Conservation (phyloP, 2,797 vertebrate species). For the Halcyon chelicuti region DNA sequence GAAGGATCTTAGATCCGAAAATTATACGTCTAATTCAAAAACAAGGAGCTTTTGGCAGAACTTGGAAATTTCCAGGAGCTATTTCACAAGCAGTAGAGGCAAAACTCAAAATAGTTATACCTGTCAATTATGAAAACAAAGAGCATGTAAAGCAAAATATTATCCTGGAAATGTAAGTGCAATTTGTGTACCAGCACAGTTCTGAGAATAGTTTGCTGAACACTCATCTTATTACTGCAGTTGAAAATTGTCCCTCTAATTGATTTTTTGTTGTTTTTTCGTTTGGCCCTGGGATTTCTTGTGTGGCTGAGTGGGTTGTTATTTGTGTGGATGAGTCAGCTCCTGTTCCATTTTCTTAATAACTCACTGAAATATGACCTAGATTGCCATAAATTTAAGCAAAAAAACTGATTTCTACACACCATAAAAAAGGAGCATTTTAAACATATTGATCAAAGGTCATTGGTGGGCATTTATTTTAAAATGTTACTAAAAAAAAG, state of each 20-base stretch:
- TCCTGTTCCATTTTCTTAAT: conserved; percentile 12
- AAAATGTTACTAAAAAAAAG: neutral
- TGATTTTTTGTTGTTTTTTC: neutral
- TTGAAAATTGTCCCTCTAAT: neutral
- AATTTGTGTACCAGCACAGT: neutral
- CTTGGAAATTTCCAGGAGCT: neutral
- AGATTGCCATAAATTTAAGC: neutral
- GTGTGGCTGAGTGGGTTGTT: conserved; percentile 11
- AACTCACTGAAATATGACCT: neutral
- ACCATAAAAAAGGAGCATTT: neutral
- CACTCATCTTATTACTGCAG: neutral
- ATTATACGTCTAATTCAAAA: neutral
- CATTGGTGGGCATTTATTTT: neutral
- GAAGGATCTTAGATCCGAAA: neutral
- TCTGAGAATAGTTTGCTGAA: neutral
- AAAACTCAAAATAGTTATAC: neutral
- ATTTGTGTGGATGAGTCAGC: conserved; percentile 47
- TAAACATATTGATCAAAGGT: neutral
- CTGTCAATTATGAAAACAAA: neutral
- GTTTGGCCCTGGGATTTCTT: conserved; percentile 7
- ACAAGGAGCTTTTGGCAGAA: neutral
- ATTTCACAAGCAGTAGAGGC: neutral
- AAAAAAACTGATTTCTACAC: neutral
- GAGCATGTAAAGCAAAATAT: neutral
- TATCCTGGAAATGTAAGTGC: neutral